Evolutionary conservation across 2,113 vertebrate species (phyloP).

Genomic region (Misgurnus mizolepis): DNA sequence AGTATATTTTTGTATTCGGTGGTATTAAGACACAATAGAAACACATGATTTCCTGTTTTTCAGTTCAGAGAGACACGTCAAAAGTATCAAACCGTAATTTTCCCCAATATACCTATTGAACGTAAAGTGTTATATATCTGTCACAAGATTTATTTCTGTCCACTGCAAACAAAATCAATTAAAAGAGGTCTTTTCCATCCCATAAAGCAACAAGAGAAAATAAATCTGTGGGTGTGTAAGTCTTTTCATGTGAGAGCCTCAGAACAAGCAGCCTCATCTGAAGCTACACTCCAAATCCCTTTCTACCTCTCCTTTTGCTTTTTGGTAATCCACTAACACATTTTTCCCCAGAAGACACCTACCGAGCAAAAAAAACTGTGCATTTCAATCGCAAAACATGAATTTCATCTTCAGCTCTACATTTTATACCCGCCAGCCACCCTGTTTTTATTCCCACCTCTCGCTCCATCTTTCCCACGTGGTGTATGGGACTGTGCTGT

Average conservation of each 20-base stretch:
- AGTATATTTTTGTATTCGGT: too few species aligned
- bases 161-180: constrained; percentile 5
- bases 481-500: constrained; percentile 13
- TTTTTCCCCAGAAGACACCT: constrained; percentile 17
- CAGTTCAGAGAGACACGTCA: too few species aligned
- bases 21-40: too few species aligned
- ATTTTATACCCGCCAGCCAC: constrained; percentile 18
- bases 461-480: not conserved
- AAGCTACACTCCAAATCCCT: not conserved
- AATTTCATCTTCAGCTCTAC: constrained; percentile 17
- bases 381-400: constrained; percentile 27
- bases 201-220: not conserved
- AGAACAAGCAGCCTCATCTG: not conserved
- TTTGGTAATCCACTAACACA: constrained; percentile 20
- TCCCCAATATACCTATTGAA: not conserved
- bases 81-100: too few species aligned
- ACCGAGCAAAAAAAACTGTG: constrained; percentile 1
- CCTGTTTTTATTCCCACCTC: not conserved
- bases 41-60: too few species aligned
- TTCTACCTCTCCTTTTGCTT: not conserved
- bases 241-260: not conserved
- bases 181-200: not conserved
- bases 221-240: not conserved
- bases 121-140: too few species aligned
- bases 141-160: constrained; percentile 1